Evolutionary conservation across 2,888 invertebrate genomes (phyloP).

Genomic region (Pandemis heparana): DNA sequence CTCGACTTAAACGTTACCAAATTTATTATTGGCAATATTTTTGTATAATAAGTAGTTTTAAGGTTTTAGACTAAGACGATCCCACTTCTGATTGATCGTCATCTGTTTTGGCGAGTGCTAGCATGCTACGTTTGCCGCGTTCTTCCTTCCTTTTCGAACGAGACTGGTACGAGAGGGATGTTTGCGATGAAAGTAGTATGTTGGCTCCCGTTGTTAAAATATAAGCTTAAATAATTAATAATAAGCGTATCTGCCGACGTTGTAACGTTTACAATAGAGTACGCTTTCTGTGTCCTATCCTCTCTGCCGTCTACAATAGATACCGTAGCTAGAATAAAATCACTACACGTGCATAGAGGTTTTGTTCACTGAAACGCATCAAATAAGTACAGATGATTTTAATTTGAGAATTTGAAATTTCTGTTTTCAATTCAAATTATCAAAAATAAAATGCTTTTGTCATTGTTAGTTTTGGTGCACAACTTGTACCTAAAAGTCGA

Average conservation of each 20-base stretch:
- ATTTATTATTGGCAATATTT: slow-evolving; percentile 44
- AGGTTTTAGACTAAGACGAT: slow-evolving; percentile 33
- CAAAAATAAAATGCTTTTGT: background rate
- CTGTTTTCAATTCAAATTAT: background rate
- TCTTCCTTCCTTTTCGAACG: background rate
- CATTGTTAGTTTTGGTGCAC: background rate
- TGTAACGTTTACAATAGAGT: slow-evolving; percentile 34
- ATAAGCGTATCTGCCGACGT: slow-evolving; percentile 24
- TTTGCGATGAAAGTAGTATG: background rate
- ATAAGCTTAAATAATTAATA: slow-evolving; percentile 8
- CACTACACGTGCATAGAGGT: slow-evolving; percentile 38
- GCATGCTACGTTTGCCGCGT: background rate
- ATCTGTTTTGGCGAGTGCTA: slow-evolving; percentile 7
- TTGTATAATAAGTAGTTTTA: slow-evolving; percentile 37
- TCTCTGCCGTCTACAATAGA: slow-evolving; percentile 46
- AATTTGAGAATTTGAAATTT: background rate
- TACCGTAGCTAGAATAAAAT: slow-evolving; percentile 37
- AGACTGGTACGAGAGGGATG: background rate
- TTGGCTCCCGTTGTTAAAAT: background rate
- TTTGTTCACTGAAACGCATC: background rate
- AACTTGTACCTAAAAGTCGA: too few relatives aligned
- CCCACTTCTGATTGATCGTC: slow-evolving; percentile 34
- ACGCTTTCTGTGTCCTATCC: slow-evolving; percentile 41
- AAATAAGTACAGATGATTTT: background rate
- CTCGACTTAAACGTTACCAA: slow-evolving; percentile 55